Conservation (phyloP, 2,113 vertebrate species). For the Orycteropus afer region DNA sequence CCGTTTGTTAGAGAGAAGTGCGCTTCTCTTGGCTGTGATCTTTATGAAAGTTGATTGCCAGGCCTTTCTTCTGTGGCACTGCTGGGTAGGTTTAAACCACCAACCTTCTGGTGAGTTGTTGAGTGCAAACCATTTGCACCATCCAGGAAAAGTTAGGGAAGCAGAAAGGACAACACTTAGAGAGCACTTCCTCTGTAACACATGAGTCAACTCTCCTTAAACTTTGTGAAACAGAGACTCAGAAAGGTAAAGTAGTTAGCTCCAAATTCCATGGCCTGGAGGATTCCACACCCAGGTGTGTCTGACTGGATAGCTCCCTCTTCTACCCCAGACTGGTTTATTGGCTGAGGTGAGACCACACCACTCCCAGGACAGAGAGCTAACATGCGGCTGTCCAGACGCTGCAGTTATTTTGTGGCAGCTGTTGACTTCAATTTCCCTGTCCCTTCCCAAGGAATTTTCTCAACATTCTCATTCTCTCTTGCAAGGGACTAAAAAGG, state of each 20-base stretch:
- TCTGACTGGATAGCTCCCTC: not conserved
- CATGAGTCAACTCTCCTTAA: not conserved
- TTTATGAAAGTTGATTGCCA: not conserved
- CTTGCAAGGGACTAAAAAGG: constrained; percentile 59
- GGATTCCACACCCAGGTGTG: not conserved
- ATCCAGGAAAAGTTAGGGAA: not conserved
- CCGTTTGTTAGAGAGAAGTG: not conserved
- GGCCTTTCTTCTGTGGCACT: not conserved
- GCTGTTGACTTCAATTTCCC: constrained; percentile 10
- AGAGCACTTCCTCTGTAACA: too few species aligned
- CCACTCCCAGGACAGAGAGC: too few species aligned
- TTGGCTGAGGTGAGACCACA: not conserved
- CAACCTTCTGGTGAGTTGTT: not conserved
- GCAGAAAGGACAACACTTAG: not conserved
- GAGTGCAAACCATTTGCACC: not conserved
- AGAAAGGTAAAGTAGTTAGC: not conserved
- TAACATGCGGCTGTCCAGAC: not conserved
- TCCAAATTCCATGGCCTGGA: not conserved
- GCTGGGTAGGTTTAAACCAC: not conserved
- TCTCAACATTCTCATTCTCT: constrained; percentile 45
- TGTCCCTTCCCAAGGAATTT: constrained; percentile 58
- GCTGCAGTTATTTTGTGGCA: not conserved
- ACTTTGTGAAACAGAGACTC: not conserved
- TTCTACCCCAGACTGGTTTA: not conserved
- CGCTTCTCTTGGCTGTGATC: not conserved